Evolutionary conservation across 2,888 invertebrate genomes (phyloP).

Genomic region (Uloborus plumipes): DNA sequence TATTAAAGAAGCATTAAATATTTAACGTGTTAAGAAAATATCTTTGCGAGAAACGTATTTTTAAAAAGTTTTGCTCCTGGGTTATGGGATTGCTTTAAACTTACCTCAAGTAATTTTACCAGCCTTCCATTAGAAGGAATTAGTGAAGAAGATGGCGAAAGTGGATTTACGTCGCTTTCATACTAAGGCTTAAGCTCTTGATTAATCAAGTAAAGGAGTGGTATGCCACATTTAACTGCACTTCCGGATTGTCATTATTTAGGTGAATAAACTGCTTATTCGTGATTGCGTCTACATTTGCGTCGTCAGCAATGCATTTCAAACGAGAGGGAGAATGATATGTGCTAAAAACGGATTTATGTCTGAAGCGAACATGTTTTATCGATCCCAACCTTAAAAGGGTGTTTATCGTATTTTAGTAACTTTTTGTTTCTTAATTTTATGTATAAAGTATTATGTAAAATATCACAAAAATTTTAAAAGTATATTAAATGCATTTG

Average conservation of each 20-base stretch:
- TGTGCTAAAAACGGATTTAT: no score
- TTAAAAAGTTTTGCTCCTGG: conserved; percentile 7
- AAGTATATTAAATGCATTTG: no score
- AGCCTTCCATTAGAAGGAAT: conserved; percentile 35
- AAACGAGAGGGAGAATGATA: no score
- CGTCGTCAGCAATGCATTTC: no score
- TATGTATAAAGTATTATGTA: no score
- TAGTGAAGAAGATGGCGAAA: conserved; percentile 43
- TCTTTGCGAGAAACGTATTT: neutral
- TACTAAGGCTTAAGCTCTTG: conserved; percentile 43
- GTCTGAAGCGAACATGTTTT: no score
- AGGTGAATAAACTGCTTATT: conserved; percentile 40
- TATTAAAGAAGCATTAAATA: no score
- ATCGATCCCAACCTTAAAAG: no score
- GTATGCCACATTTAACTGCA: conserved; percentile 21
- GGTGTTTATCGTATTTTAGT: no score
- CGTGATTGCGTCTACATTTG: neutral
- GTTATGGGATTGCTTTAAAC: conserved; percentile 9
- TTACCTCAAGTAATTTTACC: conserved; percentile 27
- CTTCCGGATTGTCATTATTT: conserved; percentile 22
- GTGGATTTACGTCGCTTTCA: conserved; percentile 38
- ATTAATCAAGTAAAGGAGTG: conserved; percentile 56
- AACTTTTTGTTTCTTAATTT: no score
- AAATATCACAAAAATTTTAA: no score
- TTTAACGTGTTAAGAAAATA: no score